Evolutionary conservation across 2,113 vertebrate genomes (phyloP).

Genomic region (Cyprinodon variegatus): DNA sequence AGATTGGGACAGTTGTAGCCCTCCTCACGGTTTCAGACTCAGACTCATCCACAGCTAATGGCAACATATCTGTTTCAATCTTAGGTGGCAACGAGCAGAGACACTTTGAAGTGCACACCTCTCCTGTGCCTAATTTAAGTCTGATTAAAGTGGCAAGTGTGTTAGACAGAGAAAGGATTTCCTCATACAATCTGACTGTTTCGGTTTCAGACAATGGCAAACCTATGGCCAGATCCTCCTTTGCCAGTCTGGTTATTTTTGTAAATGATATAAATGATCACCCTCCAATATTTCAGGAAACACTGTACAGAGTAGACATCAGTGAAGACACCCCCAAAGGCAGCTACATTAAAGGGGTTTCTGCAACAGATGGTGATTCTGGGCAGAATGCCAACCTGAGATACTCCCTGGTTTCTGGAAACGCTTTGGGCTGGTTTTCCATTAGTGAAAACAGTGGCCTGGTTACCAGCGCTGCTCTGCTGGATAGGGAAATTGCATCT

Average conservation of each 20-base stretch:
- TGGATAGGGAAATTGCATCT: slow-evolving; percentile 90
- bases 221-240: slow-evolving; percentile 87
- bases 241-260: slow-evolving; percentile 95
- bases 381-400: slow-evolving; percentile 96
- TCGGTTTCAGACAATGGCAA: slow-evolving; percentile 89
- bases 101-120: slow-evolving; percentile 96
- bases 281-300: slow-evolving; percentile 91
- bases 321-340: slow-evolving; percentile 92
- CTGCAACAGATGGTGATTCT: slow-evolving; percentile 94
- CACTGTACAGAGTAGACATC: slow-evolving; percentile 88
- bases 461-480: slow-evolving; percentile 85
- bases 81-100: slow-evolving; percentile 94
- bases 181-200: slow-evolving; percentile 96
- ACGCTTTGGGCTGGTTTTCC: slow-evolving; percentile 92
- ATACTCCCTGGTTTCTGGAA: slow-evolving; percentile 95
- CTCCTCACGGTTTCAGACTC: slow-evolving; percentile 94
- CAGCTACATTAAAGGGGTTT: slow-evolving; percentile 94
- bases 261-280: slow-evolving; percentile 98
- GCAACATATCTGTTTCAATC: slow-evolving; percentile 95
- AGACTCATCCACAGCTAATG: slow-evolving; percentile 91
- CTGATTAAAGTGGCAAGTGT: slow-evolving; percentile 96
- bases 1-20: slow-evolving; percentile 94
- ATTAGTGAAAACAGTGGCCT: slow-evolving; percentile 96
- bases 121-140: slow-evolving; percentile 95
- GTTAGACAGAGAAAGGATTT: slow-evolving; percentile 93